phyloP scores from a whole-genome alignment of 2,888 invertebrate genomes.

The Tiliacea aurago region DNA sequence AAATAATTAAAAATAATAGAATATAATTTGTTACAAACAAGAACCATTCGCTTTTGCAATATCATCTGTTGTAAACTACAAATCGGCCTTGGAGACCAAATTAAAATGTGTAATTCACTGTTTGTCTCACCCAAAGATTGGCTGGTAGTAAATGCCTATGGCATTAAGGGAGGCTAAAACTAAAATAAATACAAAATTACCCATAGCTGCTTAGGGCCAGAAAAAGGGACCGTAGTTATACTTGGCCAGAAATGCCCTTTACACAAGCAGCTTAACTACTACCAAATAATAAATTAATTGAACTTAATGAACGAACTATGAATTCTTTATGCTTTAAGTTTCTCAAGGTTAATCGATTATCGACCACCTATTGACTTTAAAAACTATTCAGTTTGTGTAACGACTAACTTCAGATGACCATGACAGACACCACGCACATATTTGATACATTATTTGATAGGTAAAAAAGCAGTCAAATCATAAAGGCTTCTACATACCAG shows the following conservation, averaged over 20 bases:
- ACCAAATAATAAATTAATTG: conserved; percentile 24
- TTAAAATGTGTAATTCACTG: background rate
- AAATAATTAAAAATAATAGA: conserved; percentile 26
- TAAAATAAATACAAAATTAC: background rate
- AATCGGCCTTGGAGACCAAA: background rate
- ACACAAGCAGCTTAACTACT: background rate
- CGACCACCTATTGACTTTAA: background rate
- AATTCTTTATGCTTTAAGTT: conserved; percentile 12
- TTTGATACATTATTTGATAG: background rate
- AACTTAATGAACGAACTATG: background rate
- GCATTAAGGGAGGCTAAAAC: background rate
- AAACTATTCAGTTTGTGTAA: background rate
- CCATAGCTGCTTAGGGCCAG: no score
- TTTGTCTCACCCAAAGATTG: background rate
- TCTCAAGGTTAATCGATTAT: conserved; percentile 5
- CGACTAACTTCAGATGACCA: background rate
- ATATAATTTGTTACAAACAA: conserved; percentile 5
- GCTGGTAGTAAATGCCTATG: background rate
- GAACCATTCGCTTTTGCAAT: background rate
- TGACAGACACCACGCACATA: background rate
- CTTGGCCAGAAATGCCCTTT: background rate
- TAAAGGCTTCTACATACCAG: no score
- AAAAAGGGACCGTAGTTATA: background rate
- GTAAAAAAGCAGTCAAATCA: no score
- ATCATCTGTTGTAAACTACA: background rate